A percentile compares a stretch with the other conserved stretches of the same genome.
Conservation (phyloP, 2,888 invertebrate genomes). For the Epistrophella euchroma region DNA sequence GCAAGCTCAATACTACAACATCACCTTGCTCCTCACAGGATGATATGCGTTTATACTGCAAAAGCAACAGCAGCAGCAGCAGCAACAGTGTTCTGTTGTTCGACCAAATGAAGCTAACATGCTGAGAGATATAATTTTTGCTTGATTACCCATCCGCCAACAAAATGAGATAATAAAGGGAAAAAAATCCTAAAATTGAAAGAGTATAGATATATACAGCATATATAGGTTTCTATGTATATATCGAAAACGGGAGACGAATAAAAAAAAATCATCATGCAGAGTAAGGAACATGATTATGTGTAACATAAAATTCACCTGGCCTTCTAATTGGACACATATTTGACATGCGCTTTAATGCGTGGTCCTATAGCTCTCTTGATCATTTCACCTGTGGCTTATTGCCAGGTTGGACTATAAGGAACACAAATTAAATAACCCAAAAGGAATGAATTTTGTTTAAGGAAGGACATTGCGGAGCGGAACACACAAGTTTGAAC, state of each 20-base stretch:
- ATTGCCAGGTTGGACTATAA: conserved; percentile 16
- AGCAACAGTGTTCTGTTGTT: conserved; percentile 51
- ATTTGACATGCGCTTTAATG: conserved; percentile 73
- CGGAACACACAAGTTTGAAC: background rate
- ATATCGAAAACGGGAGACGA: conserved; percentile 8
- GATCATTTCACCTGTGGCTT: conserved; percentile 51
- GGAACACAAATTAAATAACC: conserved; percentile 1
- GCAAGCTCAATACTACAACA: conserved; percentile 34
- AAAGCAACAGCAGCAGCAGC: conserved; percentile 31
- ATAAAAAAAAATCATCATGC: conserved; percentile 46
- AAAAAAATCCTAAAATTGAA: conserved; percentile 34
- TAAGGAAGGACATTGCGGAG: background rate
- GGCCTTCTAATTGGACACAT: conserved; percentile 74
- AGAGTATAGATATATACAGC: background rate
- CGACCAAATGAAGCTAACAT: conserved; percentile 71
- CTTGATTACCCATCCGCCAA: conserved; percentile 75
- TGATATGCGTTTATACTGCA: conserved; percentile 3
- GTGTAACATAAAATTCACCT: conserved; percentile 75
- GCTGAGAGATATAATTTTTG: conserved; percentile 75
- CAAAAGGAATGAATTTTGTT: conserved; percentile 11
- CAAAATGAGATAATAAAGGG: conserved; percentile 74
- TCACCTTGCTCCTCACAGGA: conserved; percentile 30
- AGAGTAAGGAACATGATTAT: conserved; percentile 73
- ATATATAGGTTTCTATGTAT: background rate
- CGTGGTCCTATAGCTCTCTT: conserved; percentile 45